Conservation (phyloP, 2,888 invertebrate genomes). For the Cheilosia grossa region DNA sequence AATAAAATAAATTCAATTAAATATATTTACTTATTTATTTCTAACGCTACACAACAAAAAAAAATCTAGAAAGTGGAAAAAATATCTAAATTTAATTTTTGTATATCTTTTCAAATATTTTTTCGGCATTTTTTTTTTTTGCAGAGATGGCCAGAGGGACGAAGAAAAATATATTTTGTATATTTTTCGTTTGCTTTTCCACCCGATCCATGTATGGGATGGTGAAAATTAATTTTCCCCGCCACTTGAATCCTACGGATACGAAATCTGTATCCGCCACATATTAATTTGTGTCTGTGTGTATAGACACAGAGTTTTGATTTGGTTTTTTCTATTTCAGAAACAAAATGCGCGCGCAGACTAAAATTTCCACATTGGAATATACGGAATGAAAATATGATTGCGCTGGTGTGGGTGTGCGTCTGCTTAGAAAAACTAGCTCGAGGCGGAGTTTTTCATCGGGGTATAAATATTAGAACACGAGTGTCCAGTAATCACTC, state of each 20-base stretch:
- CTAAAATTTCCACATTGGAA: conserved; percentile 20
- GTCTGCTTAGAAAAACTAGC: conserved; percentile 71
- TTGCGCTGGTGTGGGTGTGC: conserved; percentile 59
- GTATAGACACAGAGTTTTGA: conserved; percentile 29
- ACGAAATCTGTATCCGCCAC: conserved; percentile 73
- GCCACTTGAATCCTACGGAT: conserved; percentile 76
- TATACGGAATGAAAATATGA: conserved; percentile 46
- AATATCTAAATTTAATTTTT: conserved; percentile 73
- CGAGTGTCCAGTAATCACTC: conserved; percentile 83
- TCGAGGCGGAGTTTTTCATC: conserved; percentile 66
- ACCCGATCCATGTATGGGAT: conserved; percentile 83
- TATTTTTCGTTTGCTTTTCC: conserved; percentile 77
- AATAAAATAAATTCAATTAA: conserved; percentile 14
- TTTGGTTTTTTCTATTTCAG: conserved; percentile 63
- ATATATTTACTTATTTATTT: conserved; percentile 48
- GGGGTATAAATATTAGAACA: conserved; percentile 83
- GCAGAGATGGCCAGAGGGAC: conserved; percentile 64
- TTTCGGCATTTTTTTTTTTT: conserved; percentile 32
- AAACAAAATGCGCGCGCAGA: conserved; percentile 66
- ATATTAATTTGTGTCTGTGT: conserved; percentile 67
- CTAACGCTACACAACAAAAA: conserved; percentile 13
- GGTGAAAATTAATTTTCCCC: conserved; percentile 76
- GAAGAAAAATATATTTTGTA: conserved; percentile 59
- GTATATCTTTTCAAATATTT: conserved; percentile 52
- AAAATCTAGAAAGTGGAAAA: conserved; percentile 61